Conservation (phyloP, 2,113 vertebrate genomes). For the Aleadryas rufinucha region DNA sequence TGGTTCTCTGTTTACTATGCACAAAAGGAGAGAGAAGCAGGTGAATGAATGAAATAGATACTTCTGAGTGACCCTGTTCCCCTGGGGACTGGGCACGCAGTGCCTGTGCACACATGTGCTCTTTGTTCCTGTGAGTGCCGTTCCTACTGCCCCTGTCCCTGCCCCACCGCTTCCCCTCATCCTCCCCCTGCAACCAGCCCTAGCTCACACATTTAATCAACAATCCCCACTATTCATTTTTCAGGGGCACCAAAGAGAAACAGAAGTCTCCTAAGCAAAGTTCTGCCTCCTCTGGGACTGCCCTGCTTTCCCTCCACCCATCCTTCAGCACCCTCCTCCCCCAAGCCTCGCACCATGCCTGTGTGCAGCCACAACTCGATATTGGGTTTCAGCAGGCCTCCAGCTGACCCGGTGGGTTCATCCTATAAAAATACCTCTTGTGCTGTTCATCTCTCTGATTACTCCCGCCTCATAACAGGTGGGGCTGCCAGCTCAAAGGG, state of each 20-base stretch:
- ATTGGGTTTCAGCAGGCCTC: slow-evolving; percentile 55
- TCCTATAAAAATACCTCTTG: slow-evolving; percentile 45
- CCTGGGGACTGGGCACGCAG: not conserved
- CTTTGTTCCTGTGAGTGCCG: not conserved
- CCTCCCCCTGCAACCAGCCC: not conserved
- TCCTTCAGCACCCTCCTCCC: slow-evolving; percentile 40
- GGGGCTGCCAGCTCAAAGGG: not conserved
- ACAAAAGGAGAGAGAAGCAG: not conserved
- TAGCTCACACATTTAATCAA: not conserved
- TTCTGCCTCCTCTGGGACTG: not conserved
- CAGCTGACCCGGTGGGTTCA: slow-evolving; percentile 44
- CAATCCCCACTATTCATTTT: not conserved
- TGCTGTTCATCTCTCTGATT: slow-evolving; percentile 30
- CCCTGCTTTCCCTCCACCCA: not conserved
- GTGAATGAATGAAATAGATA: not conserved
- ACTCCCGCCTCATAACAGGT: slow-evolving; percentile 42
- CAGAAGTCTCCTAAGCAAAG: not conserved
- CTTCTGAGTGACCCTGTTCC: not conserved
- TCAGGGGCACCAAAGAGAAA: slow-evolving; percentile 15
- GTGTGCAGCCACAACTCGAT: not conserved
- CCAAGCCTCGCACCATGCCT: not conserved
- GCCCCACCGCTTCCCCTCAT: not conserved
- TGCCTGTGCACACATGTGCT: not conserved
- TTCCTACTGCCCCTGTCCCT: not conserved
- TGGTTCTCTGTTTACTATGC: not conserved